Conservation (phyloP, 1,140 invertebrate species). For the Laupala kohalensis region DNA sequence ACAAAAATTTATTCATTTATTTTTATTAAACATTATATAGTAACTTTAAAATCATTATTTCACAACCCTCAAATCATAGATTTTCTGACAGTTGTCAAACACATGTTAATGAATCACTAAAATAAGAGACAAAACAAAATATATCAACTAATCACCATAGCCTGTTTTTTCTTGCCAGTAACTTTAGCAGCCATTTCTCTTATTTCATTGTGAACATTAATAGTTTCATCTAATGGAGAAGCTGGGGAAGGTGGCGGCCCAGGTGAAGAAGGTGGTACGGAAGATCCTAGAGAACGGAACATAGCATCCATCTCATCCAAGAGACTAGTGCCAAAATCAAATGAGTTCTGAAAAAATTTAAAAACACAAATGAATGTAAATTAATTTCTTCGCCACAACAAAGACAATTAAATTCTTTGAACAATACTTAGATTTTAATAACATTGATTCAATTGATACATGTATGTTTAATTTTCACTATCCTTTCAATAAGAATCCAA, state of each 20-base stretch:
- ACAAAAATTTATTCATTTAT: background rate
- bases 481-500: no score
- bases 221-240: constrained; percentile 45
- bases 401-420: no score
- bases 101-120: background rate
- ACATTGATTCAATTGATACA: no score
- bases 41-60: background rate
- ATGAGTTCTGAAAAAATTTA: constrained; percentile 40
- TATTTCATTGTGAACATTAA: constrained; percentile 57
- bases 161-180: constrained; percentile 56
- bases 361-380: background rate
- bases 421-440: no score
- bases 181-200: constrained; percentile 48
- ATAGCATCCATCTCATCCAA: constrained; percentile 93
- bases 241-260: constrained; percentile 25
- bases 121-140: background rate
- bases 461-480: background rate
- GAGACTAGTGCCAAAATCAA: constrained; percentile 84
- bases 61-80: background rate
- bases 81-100: background rate
- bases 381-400: background rate
- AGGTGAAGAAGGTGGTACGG: constrained; percentile 27
- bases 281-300: constrained; percentile 56
- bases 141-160: constrained; percentile 36
- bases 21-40: no score